Evolutionary conservation across 2,888 invertebrate genomes (phyloP).

Genomic region (Aphidoletes aphidimyza): DNA sequence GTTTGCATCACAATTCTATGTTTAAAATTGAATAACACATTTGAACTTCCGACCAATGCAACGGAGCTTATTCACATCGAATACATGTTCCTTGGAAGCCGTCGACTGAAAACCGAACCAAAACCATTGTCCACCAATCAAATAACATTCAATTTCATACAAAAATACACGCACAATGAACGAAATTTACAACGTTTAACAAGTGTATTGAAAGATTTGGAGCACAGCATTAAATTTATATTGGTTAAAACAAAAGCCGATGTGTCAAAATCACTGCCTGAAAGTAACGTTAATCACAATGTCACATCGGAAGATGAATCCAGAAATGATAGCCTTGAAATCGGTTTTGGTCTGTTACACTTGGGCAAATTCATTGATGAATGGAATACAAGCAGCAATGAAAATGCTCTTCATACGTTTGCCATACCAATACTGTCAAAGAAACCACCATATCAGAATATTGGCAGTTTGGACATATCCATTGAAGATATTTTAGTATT

Average conservation of each 20-base stretch:
- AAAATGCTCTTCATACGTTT: background rate
- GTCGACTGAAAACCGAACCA: background rate
- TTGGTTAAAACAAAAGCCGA: conserved; percentile 54
- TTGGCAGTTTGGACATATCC: background rate
- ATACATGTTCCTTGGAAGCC: conserved; percentile 52
- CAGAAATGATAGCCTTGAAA: background rate
- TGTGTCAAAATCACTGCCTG: no score
- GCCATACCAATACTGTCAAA: background rate
- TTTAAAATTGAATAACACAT: background rate
- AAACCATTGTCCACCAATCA: background rate
- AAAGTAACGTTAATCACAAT: no score
- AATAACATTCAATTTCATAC: background rate
- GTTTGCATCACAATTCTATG: background rate
- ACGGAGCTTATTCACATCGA: conserved; percentile 53
- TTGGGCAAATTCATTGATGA: background rate
- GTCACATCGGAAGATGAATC: background rate
- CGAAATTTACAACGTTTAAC: conserved; percentile 41
- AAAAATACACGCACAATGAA: conserved; percentile 43
- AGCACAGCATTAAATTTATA: conserved; percentile 48
- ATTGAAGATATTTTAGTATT: background rate
- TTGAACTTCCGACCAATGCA: background rate
- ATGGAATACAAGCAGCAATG: background rate
- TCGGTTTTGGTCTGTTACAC: background rate
- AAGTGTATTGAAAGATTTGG: conserved; percentile 7
- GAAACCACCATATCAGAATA: background rate